Percentiles rank a stretch among this genome's conserved stretches.
phyloP scores from a whole-genome alignment of 2,113 vertebrate species.

The Eonycteris spelaea region DNA sequence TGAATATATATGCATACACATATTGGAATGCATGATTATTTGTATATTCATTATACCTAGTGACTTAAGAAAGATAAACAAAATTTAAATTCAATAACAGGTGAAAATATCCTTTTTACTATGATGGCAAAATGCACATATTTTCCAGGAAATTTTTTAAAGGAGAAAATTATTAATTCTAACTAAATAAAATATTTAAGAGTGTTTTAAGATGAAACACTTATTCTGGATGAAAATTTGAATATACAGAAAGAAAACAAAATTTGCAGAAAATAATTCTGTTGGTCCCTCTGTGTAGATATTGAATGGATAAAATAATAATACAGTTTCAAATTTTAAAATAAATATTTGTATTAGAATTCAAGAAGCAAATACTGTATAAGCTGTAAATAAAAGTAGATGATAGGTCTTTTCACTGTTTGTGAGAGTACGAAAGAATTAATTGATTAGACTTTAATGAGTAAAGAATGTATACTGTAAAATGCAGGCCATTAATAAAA shows the following conservation, averaged over 20 bases:
- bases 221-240: background rate
- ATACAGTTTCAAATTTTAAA: background rate
- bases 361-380: background rate
- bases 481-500: background rate
- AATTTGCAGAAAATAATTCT: background rate
- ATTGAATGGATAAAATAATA: background rate
- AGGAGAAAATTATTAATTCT: background rate
- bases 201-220: background rate
- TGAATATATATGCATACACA: no score
- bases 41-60: no score
- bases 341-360: background rate
- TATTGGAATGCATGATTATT: no score
- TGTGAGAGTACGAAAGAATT: background rate
- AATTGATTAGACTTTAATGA: background rate
- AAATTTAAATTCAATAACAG: no score
- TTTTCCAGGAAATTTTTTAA: no score
- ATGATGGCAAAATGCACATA: no score
- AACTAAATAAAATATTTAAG: background rate
- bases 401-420: background rate
- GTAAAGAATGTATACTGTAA: background rate
- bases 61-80: no score
- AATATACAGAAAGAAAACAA: background rate
- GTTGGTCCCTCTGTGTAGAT: accelerated
- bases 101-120: no score
- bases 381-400: background rate